Evolutionary conservation across 2,888 invertebrate genomes (phyloP), one percentile per base, ranked within the genome.

Genomic region (Ectemnius lituratus): DNA sequence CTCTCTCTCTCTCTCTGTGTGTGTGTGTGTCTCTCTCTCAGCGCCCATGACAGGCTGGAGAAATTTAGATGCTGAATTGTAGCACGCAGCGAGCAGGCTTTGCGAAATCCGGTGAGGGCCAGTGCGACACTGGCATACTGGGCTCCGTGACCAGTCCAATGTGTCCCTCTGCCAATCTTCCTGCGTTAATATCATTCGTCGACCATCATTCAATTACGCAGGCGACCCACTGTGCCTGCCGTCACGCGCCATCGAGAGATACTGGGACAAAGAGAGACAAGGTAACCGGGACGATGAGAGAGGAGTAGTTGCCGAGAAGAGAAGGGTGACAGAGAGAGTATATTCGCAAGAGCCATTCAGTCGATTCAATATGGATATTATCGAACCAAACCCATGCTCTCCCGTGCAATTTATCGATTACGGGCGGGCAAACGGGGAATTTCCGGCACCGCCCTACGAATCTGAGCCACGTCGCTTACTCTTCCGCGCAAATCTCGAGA

Each of bases 181-280:
- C 83, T 84, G 78, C 86, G 86, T 87, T 89, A 89, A 88, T 88
- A 88, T 88, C 87, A 85, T 86, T 86, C 84, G 80, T 80, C 83
- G 66, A 75, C 81, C 84, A 85, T 88, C 87, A 87, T 88, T 88
- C 87, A 89, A 88, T 89, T 88, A 88, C 68, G 72, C 62, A 66
- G 83, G 79, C 78, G 71, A 68, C 58, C 70, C 73, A 65, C 70
- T 67, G 69, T 37, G 37, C 37, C 11, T 37, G 37, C 37, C 80
- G 77, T 83, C 80, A 75, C 74, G 74, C 72, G 73, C 63, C 73
- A 37, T 37, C 11, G 37, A 6, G 8, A 0, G 37, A 6, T 37
- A 37, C 37, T 37, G 37, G 37, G 37, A 37, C 1, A 37, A 37
- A 37, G 37, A 6, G 37, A 37, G 37, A 37, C 8, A 37, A 8